A percentile compares a stretch with the other conserved stretches of the same genome.
phyloP scores from a whole-genome alignment of 2,113 vertebrate species.

The Oreochromis spilurus region DNA sequence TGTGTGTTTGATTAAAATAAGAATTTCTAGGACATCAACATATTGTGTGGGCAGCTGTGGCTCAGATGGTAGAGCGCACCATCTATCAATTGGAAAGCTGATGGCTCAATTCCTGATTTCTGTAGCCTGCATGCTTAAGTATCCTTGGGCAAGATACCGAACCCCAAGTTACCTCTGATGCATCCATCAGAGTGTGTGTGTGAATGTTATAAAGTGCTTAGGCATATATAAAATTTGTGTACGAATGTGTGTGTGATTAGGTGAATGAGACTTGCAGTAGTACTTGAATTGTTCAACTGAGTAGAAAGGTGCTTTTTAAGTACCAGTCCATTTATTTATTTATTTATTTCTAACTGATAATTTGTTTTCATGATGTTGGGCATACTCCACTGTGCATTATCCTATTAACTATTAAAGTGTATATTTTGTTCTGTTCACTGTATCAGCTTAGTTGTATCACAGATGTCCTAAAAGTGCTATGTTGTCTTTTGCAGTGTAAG shows the following conservation, averaged over 20 bases:
- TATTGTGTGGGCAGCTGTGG: neutral
- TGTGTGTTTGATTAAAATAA: neutral
- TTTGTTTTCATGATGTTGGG: neutral
- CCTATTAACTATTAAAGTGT: neutral
- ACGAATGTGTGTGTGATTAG: neutral
- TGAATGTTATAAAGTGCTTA: neutral
- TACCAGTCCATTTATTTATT: neutral
- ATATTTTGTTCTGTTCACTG: neutral
- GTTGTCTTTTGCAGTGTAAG: constrained; percentile 51
- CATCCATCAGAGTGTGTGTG: neutral
- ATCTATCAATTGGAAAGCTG: neutral
- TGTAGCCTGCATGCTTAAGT: neutral
- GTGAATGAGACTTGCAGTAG: neutral
- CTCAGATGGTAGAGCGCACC: neutral
- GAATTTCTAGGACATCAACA: neutral
- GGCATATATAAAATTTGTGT: neutral
- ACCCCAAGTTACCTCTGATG: neutral
- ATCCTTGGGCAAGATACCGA: neutral
- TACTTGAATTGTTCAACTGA: neutral
- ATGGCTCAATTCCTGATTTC: neutral
- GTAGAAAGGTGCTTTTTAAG: neutral
- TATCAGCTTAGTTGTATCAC: neutral
- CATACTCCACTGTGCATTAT: neutral
- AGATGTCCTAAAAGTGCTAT: neutral
- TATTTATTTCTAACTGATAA: neutral